Base-by-base conservation (phyloP, 2,113 vertebrate species). In the Ahaetulla prasina region DNA sequence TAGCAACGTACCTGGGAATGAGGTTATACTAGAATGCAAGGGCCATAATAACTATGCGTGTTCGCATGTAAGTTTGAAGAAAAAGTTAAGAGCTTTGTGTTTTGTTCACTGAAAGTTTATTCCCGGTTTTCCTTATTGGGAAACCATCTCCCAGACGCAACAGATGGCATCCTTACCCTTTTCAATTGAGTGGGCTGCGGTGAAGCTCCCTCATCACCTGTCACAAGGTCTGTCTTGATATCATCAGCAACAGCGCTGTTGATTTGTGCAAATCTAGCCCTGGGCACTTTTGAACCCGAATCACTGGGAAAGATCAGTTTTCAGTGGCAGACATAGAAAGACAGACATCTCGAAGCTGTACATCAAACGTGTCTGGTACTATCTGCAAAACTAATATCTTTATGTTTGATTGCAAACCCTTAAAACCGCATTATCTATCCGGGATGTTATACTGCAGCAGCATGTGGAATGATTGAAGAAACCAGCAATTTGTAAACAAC, bases 401-500 rank as follows among this genome's bases (percentile, higher is more conserved):
- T 95, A 94, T 95, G 96, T 95, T 95, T 97, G 97, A 97, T 96
- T 96, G 94, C 89, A 97, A 95, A 97, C 96, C 94, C 93, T 97
- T 97, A 97, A 97, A 97, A 97, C 93, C 96, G 93, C 94, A 96
- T 98, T 96, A 97, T 98, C 94, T 97, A 9, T 96, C 95, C 88
- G 95, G 95, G 93, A 86, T 97, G 95, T 96, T 95, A 94, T 68
- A 93, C 93, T 95, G 93, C 94, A 94, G 93, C 94, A 94, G 53
- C 50, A 6, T 94, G 88, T 95, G 95, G 53, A 93, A 60, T 94
- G 97, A 90, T 92, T 94, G 93, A 95, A 95, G 95, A 97, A 97
- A 97, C 86, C 95, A 96, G 93, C 96, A 63, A 97, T 97, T 97
- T 96, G 96, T 97, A 97, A 98, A 97, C 95, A 97, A 96, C 89